Evolutionary conservation across 2,888 invertebrate genomes (phyloP), one percentile per base, ranked within the genome.

Genomic region (Lasioglossum vierecki): DNA sequence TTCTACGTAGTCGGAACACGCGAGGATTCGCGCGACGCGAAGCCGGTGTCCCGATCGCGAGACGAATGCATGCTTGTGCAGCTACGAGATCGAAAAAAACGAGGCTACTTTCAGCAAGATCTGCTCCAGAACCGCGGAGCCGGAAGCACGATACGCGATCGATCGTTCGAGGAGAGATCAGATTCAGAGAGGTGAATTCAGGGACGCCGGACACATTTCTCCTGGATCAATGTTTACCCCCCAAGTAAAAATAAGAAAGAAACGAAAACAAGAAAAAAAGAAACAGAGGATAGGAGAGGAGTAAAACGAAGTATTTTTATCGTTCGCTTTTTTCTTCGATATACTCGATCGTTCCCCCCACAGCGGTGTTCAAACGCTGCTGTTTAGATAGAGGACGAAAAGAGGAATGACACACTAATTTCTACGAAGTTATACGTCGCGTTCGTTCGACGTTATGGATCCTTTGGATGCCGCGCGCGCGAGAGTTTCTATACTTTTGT

Each of bases 101-200:
- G 4, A 44, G 35, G 71, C 74, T 72, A 80, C 85, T 86, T 86
- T 82, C 86, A 82, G 86, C 86, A 86, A 85, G 77, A 85, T 85
- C 85, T 82, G 79, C 39, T 49, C 53, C 8, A 13, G 22, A 79
- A 49, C 57, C 41, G 41, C 41, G 75, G 53, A 70, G 44, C 46
- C 71, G 66, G 4, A 35, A 66, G 8, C 66, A 18, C 18, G 66
- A 66, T 57, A 30, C 26, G 46, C 49, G 46, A 9, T 44, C 49
- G 46, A 9, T 44, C 66, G 18, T 49, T 53, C 22, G 22, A 53
- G 22, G 53, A 53, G 53, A 22, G 53, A 22, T 53, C 22, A 53
- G 53, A 22, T 22, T 22, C 8, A 9, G 5, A 22, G 53, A 53
- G 22, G 22, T 8, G 53, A 53, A 53, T 53, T 53, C 49, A 46